Percentiles rank a stretch among this genome's conserved stretches.
These are phyloP conservation scores for Hemiscyllium ocellatum DNA, from an alignment of 2,113 vertebrate genomes.

Conservation along the genomic window DNA sequence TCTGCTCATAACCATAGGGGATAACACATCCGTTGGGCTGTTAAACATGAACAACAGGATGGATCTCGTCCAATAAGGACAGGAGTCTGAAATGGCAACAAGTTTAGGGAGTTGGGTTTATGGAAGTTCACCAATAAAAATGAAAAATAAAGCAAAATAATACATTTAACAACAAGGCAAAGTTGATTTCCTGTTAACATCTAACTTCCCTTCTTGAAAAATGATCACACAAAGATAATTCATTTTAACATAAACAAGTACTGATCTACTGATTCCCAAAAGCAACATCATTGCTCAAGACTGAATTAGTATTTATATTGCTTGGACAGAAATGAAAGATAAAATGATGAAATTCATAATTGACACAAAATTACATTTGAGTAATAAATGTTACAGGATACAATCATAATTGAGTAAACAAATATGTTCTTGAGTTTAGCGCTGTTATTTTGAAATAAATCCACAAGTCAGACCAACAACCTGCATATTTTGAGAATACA, in stretches of 20 bases:
- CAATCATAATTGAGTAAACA: neutral
- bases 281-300: neutral
- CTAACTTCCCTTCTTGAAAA: neutral
- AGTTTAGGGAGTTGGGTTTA: neutral
- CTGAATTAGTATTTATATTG: neutral
- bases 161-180: neutral
- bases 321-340: neutral
- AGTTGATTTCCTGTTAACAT: neutral
- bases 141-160: neutral
- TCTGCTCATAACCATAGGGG: neutral
- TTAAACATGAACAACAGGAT: neutral
- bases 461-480: neutral
- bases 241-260: neutral
- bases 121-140: neutral
- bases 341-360: neutral
- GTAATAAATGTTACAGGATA: neutral
- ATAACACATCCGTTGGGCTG: neutral
- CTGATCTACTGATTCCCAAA: neutral
- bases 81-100: neutral
- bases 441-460: neutral
- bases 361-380: neutral
- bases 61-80: neutral
- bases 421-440: neutral
- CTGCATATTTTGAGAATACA: neutral
- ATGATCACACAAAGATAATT: neutral